Percentiles rank a stretch among this genome's conserved stretches.
phyloP scores from a whole-genome alignment of 1,140 invertebrate genomes.

The Phenacoccus solenopsis region DNA sequence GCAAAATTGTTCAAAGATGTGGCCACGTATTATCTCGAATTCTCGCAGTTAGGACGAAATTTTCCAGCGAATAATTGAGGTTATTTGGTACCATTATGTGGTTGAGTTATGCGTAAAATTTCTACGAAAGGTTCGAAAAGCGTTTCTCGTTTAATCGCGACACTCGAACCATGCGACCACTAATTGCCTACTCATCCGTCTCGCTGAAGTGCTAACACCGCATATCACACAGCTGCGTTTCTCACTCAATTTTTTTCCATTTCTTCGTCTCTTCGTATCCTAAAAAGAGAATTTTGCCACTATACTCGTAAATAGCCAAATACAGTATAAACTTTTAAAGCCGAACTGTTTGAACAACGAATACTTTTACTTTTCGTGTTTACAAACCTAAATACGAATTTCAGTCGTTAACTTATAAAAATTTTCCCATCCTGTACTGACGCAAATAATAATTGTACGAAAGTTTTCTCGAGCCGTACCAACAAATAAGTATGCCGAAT shows the following conservation, averaged over 20 bases:
- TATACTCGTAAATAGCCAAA: no score
- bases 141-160: neutral
- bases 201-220: no score
- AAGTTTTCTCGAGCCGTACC: neutral
- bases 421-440: neutral
- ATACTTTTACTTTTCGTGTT: no score
- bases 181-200: neutral
- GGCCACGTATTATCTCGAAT: neutral
- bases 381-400: no score
- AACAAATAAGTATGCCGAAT: conserved; percentile 11
- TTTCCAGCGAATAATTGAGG: neutral
- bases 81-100: neutral
- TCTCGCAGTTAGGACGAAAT: neutral
- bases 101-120: conserved; percentile 1
- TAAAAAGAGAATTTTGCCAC: no score
- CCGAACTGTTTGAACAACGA: no score
- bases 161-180: neutral
- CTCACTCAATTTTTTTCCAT: no score
- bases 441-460: neutral
- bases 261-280: no score
- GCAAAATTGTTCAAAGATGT: neutral
- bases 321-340: neutral
- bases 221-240: no score
- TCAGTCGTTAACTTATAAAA: neutral
- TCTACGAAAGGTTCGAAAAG: neutral